Conservation (phyloP, 2,113 vertebrate genomes). For the Notarius quadriscutis region DNA sequence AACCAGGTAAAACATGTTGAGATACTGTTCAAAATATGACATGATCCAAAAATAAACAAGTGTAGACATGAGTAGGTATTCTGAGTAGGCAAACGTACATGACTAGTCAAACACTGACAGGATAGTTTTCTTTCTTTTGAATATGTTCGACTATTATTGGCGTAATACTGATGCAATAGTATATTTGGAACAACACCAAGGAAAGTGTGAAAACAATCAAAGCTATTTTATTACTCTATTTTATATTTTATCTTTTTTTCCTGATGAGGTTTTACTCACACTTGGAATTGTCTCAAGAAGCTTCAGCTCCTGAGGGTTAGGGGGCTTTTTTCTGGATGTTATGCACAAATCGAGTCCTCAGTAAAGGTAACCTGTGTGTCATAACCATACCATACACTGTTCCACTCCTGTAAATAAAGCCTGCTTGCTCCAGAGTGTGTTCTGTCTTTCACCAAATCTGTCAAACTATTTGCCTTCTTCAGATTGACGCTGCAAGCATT, state of each 20-base stretch:
- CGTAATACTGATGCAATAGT: neutral
- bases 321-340: neutral
- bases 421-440: neutral
- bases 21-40: neutral
- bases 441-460: neutral
- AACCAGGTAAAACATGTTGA: neutral
- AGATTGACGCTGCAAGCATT: neutral
- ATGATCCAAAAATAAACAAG: neutral
- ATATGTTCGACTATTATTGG: neutral
- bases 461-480: neutral
- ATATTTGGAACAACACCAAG: neutral
- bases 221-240: neutral
- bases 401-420: neutral
- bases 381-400: neutral
- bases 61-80: neutral
- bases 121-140: neutral
- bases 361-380: neutral
- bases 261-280: neutral
- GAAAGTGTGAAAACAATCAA: neutral
- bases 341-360: neutral
- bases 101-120: neutral
- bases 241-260: neutral
- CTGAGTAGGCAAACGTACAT: neutral
- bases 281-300: neutral
- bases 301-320: neutral